phyloP scores from a whole-genome alignment of 2,797 vertebrate species.

The Novumbra hubbsi region DNA sequence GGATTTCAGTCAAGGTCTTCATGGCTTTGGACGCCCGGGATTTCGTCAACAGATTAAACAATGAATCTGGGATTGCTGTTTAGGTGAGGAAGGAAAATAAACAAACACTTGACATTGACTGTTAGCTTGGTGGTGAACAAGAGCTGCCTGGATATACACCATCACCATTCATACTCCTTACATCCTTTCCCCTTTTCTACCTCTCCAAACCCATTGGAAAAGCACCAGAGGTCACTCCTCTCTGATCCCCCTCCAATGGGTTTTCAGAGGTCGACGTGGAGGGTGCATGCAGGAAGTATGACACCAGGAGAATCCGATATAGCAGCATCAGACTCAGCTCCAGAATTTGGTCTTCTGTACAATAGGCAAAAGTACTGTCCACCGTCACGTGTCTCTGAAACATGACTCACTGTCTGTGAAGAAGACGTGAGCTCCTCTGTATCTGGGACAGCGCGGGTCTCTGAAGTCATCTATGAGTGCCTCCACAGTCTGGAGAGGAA shows the following conservation, averaged over 20 bases:
- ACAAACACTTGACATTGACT: not conserved
- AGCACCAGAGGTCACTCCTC: no score
- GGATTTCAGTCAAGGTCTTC: conserved; percentile 97
- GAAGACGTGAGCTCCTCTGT: conserved; percentile 93
- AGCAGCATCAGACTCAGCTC: not conserved
- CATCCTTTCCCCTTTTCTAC: no score
- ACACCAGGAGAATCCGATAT: not conserved
- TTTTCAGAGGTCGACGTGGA: no score
- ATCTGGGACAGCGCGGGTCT: conserved; percentile 84
- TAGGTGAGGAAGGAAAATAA: not conserved
- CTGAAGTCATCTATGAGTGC: conserved; percentile 94
- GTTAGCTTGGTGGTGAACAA: not conserved
- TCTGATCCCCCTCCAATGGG: no score
- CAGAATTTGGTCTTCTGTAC: not conserved
- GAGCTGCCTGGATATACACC: not conserved
- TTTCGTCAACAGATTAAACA: conserved; percentile 96
- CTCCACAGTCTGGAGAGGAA: conserved; percentile 83
- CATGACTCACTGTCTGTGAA: conserved; percentile 93
- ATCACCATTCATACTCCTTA: not conserved
- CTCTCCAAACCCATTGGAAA: no score
- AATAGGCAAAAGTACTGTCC: not conserved
- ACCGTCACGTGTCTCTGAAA: not conserved
- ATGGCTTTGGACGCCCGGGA: conserved; percentile 93
- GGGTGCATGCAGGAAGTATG: no score
- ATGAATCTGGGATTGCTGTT: conserved; percentile 87